These are phyloP conservation scores for Sphenopsis melanotis DNA, from an alignment of 2,797 vertebrate genomes.

Conservation along the genomic window DNA sequence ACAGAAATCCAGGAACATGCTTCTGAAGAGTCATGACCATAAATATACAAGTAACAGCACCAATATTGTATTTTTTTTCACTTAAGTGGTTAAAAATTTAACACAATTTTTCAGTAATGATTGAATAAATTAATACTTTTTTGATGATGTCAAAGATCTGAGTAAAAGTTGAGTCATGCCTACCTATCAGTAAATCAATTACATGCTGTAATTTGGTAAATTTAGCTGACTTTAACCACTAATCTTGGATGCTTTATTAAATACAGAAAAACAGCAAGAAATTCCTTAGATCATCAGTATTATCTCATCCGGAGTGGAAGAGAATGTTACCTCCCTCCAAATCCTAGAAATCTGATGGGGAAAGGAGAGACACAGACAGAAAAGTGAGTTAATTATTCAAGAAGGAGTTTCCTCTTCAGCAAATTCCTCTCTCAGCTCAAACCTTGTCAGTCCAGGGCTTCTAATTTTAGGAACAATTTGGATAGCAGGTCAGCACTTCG, in stretches of 20 bases:
- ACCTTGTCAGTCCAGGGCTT: neutral
- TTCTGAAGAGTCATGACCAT: neutral
- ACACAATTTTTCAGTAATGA: neutral
- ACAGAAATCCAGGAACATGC: neutral
- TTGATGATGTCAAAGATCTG: neutral
- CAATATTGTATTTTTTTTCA: neutral
- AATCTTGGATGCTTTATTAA: neutral
- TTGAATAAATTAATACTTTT: neutral
- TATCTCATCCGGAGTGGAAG: neutral
- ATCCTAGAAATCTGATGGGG: neutral
- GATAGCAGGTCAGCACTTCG: neutral
- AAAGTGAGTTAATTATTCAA: constrained; percentile 34
- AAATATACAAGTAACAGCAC: neutral
- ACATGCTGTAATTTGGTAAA: neutral
- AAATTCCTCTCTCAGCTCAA: constrained; percentile 1
- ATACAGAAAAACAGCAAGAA: neutral
- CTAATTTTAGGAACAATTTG: constrained; percentile 14
- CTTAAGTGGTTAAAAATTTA: neutral
- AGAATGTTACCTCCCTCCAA: neutral
- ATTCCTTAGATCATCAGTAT: constrained; percentile 7
- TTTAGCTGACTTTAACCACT: constrained; percentile 20
- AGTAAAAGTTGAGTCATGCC: neutral
- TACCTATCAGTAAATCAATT: neutral
- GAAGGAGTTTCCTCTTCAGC: constrained; percentile 27
- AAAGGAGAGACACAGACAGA: constrained; percentile 2